Evolutionary conservation across 2,797 vertebrate genomes (phyloP).

Genomic region (Darevskia nairensis): DNA sequence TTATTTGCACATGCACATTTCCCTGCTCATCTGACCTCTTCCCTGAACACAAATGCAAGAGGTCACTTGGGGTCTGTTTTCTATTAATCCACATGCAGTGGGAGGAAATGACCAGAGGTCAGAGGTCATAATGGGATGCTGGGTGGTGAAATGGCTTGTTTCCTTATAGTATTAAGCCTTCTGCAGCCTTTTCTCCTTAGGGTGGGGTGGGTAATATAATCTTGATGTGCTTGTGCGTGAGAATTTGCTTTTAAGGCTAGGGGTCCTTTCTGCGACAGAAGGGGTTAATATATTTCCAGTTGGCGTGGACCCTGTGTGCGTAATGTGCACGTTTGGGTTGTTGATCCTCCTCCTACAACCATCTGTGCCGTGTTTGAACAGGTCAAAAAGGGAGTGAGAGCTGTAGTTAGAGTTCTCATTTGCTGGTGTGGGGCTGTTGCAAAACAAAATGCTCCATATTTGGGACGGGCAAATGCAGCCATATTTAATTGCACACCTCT

Average conservation of each 20-base stretch:
- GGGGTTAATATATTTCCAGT: neutral
- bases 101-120: slow-evolving; percentile 11
- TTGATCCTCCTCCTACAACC: neutral
- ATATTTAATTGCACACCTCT: neutral
- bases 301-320: neutral
- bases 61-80: neutral
- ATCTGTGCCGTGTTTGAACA: slow-evolving; percentile 18
- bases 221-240: neutral
- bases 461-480: neutral
- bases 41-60: neutral
- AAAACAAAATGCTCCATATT: neutral
- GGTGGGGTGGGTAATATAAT: neutral
- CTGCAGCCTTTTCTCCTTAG: neutral
- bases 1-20: slow-evolving; percentile 15
- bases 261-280: neutral
- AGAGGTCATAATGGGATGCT: neutral
- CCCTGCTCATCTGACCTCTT: neutral
- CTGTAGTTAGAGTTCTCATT: neutral
- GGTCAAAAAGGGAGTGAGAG: neutral
- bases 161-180: neutral
- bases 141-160: neutral
- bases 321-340: neutral
- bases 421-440: neutral
- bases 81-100: slow-evolving; percentile 17
- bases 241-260: neutral